Evolutionary conservation across 1,140 invertebrate genomes (phyloP).

Genomic region (Calephelis virginiensis): DNA sequence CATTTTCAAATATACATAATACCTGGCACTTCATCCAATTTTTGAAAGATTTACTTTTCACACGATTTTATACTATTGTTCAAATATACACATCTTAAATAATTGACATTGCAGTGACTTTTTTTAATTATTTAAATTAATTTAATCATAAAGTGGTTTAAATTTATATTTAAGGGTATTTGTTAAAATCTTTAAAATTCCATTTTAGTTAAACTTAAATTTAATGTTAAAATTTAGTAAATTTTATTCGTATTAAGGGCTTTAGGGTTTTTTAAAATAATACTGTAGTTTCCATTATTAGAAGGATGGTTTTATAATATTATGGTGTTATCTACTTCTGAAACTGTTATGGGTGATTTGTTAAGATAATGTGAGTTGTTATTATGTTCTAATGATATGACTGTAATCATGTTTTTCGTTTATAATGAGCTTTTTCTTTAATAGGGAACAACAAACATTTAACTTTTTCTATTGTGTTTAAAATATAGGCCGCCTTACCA

Average conservation of each 20-base stretch:
- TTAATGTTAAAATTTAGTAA: constrained; percentile 14
- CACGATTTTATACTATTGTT: too few species aligned
- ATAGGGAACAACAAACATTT: too few species aligned
- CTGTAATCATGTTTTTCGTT: too few species aligned
- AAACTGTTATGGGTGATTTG: background rate
- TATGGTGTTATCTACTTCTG: background rate
- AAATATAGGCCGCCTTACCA: too few species aligned
- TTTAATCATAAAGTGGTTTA: background rate
- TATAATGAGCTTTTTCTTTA: too few species aligned
- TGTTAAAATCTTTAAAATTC: constrained; percentile 11
- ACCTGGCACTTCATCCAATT: too few species aligned
- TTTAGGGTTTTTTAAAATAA: background rate
- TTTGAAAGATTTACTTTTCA: too few species aligned
- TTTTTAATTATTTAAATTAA: background rate
- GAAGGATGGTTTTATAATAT: background rate
- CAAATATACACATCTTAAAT: too few species aligned
- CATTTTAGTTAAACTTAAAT: background rate
- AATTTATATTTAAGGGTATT: background rate
- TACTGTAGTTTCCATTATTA: constrained; percentile 1
- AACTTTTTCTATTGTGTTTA: too few species aligned
- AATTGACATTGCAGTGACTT: background rate
- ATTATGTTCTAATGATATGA: too few species aligned
- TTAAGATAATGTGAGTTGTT: too few species aligned
- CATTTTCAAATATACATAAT: too few species aligned
- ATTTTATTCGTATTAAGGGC: constrained; percentile 6